phyloP scores from a whole-genome alignment of 2,797 vertebrate genomes.

The Pangasius macronema region DNA sequence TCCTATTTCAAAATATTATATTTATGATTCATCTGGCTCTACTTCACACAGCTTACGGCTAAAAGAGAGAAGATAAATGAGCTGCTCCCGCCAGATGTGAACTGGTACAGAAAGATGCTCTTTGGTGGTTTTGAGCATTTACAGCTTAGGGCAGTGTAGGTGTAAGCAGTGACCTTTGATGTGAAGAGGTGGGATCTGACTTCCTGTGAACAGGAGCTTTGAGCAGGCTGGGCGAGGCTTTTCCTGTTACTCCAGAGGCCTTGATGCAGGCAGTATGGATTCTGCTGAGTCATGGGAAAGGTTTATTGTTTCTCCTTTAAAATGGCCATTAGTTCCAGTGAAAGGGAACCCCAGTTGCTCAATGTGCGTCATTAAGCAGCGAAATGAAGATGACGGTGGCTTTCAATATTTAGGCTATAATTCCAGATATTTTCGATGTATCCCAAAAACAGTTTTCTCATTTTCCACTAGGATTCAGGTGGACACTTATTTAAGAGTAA shows the following conservation, averaged over 20 bases:
- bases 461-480: neutral
- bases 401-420: slow-evolving; percentile 1
- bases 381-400: neutral
- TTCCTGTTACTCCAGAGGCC: slow-evolving; percentile 34
- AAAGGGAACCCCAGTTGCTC: neutral
- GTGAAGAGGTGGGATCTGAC: slow-evolving; percentile 21
- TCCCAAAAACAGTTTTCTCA: neutral
- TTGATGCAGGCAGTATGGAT: slow-evolving; percentile 24
- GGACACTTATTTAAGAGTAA: neutral
- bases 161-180: slow-evolving; percentile 10
- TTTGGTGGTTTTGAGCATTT: slow-evolving; percentile 8
- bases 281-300: slow-evolving; percentile 50
- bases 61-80: neutral
- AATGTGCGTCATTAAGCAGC: neutral
- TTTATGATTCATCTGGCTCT: neutral
- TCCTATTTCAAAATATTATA: neutral
- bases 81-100: neutral
- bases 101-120: slow-evolving; percentile 10
- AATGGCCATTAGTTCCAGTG: neutral
- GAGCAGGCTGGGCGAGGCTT: neutral
- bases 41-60: neutral
- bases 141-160: slow-evolving; percentile 5
- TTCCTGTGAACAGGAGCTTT: slow-evolving; percentile 13
- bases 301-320: slow-evolving; percentile 13
- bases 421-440: neutral